A percentile compares a stretch with the other conserved stretches of the same genome.
These are phyloP conservation scores for Malurus melanocephalus DNA, from an alignment of 2,113 vertebrate genomes.

Conservation along the genomic window DNA sequence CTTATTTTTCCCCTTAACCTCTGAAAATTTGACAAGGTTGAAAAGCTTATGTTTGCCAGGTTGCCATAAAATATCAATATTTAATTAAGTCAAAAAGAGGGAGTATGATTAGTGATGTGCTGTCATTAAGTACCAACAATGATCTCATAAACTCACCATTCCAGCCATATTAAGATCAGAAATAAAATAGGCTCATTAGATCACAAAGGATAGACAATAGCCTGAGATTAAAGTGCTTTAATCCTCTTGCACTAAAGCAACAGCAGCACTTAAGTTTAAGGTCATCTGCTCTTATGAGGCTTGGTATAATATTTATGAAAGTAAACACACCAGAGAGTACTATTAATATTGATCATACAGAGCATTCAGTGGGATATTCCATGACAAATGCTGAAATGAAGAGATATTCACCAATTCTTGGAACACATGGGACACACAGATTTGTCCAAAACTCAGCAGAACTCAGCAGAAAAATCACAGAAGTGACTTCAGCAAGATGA, in stretches of 20 bases:
- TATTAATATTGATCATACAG: background rate
- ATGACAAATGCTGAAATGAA: background rate
- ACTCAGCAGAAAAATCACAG: background rate
- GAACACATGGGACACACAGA: background rate
- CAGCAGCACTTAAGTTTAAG: constrained; percentile 5
- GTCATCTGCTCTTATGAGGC: background rate
- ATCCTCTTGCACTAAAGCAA: constrained; percentile 28
- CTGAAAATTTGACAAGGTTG: background rate
- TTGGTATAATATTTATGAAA: constrained; percentile 2
- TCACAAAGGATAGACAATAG: background rate
- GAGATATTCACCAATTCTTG: background rate
- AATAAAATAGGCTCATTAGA: constrained; percentile 40
- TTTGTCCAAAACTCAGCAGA: background rate
- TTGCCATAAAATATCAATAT: background rate
- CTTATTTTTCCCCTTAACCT: background rate
- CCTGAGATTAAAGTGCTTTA: constrained; percentile 27
- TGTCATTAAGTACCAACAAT: background rate
- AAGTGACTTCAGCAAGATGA: background rate
- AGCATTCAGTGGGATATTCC: background rate
- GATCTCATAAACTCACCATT: background rate
- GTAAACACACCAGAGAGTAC: background rate
- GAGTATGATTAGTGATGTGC: background rate
- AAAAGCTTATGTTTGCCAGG: background rate
- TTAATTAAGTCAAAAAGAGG: constrained; percentile 16
- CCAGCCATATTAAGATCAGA: background rate